These are phyloP conservation scores for Mesembrinibis cayennensis DNA, from an alignment of 2,113 vertebrate species.

Conservation along the genomic window DNA sequence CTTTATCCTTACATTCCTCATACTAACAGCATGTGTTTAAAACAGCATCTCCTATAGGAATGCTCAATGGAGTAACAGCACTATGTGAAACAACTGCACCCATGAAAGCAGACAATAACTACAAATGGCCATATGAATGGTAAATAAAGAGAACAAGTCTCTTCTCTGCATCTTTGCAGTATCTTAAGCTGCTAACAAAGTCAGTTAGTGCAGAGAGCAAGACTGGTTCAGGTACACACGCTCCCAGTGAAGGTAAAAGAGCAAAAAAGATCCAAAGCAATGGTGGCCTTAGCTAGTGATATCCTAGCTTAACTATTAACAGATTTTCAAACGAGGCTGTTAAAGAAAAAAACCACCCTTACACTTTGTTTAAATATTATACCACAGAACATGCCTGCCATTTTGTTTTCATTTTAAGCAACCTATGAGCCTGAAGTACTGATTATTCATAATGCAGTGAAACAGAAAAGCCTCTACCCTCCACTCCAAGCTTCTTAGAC, in stretches of 20 bases:
- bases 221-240: neutral
- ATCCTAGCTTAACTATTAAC: neutral
- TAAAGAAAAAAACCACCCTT: neutral
- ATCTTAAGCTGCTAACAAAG: neutral
- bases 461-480: neutral
- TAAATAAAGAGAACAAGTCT: neutral
- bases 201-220: neutral
- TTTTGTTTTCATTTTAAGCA: neutral
- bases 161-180: neutral
- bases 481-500: too few species aligned
- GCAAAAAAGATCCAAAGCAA: neutral
- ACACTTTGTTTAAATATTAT: neutral
- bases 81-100: neutral
- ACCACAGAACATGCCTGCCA: neutral
- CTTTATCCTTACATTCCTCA: neutral
- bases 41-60: neutral
- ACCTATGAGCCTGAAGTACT: neutral
- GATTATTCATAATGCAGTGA: neutral
- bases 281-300: neutral
- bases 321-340: neutral
- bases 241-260: neutral
- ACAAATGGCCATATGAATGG: neutral
- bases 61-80: neutral
- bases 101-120: neutral
- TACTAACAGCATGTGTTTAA: neutral